A percentile compares a stretch with the other conserved stretches of the same genome.
These are phyloP conservation scores for Orthosia gothica DNA, from an alignment of 2,888 invertebrate genomes.

Conservation along the genomic window DNA sequence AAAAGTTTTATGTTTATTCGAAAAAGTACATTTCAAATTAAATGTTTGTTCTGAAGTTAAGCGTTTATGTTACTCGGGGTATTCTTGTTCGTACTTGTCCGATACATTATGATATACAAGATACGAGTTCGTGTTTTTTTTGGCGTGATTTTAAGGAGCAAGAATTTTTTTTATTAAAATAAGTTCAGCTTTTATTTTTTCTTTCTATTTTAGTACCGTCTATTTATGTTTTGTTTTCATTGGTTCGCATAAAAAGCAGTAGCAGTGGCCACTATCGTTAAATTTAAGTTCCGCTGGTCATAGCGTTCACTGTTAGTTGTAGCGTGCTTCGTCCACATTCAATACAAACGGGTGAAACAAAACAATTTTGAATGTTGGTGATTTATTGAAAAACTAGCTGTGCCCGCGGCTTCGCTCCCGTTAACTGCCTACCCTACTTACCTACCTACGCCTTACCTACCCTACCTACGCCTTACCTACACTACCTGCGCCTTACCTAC, in stretches of 20 bases:
- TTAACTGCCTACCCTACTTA: too few relatives aligned
- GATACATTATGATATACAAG: constrained; percentile 58
- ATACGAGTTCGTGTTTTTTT: constrained; percentile 9
- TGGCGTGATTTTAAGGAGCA: constrained; percentile 8
- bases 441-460: too few relatives aligned
- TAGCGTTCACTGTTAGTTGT: constrained; percentile 33
- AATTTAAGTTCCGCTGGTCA: constrained; percentile 10
- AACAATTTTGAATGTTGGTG: constrained; percentile 36
- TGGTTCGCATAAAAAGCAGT: neutral
- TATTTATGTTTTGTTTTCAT: constrained; percentile 11
- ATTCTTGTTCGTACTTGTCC: constrained; percentile 67
- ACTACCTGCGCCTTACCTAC: too few relatives aligned
- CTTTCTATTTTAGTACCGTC: neutral
- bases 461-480: too few relatives aligned
- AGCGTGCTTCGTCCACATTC: constrained; percentile 27
- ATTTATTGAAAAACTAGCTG: constrained; percentile 39
- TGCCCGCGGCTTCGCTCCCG: too few relatives aligned
- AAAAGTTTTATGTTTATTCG: constrained; percentile 77
- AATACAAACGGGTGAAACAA: constrained; percentile 31
- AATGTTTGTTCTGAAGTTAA: constrained; percentile 76
- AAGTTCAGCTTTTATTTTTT: neutral
- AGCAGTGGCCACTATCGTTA: neutral
- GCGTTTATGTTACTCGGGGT: constrained; percentile 72
- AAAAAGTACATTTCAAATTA: constrained; percentile 77
- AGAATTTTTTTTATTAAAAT: constrained; percentile 5